Base-by-base conservation (phyloP, 37 sponge, comb jelly and placozoan genomes). In the Chondrosia reniformis region DNA sequence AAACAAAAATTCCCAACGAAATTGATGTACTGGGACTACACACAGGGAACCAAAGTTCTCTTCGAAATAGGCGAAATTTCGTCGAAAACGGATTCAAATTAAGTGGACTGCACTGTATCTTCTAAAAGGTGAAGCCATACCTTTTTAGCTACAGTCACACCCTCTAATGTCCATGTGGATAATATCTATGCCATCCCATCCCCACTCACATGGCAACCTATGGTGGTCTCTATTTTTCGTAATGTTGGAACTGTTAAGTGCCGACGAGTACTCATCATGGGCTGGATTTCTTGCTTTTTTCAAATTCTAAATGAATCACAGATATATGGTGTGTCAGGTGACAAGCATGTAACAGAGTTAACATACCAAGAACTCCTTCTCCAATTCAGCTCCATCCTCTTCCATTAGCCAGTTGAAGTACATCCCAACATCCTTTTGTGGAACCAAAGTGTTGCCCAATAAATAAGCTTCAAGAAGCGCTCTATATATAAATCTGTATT, bases 401-500 rank as follows among this genome's bases (percentile, higher is more conserved):
- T 24, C 43, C n/a, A 24, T 65, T 28, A 79, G 59, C 41, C 59
- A 22, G 19, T 67, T 13, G 12, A 41, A 31, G 33, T 61, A 46
- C 30, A 15, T 43, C 33, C 28, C 49, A 19, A 79, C 22, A 17
- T 63, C 2, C 22, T 28, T 12, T 17, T 40, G 33, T 17, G 33
- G 2, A 2, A 79, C 65, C 2, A 58, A n/a, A 22, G 79, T 79
- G 49, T 58, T 43, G 3, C 65, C 32, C 30, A 63, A 79, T 12
- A 22, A 21, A 5, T 27, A 45, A 2, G 67, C 66, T 27, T 79
- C 79, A 34, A 67, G 21, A 31, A 79, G 1, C 15, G 79, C 61
- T 7, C 25, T 32, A 43, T 79, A 39, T 17, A 79, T 79, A 30
- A 79, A 79, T 21, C 38, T 40, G 12, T 79, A 79, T 8, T 79